phyloP scores from a whole-genome alignment of 2,888 invertebrate genomes.

The Macropis europaea region DNA sequence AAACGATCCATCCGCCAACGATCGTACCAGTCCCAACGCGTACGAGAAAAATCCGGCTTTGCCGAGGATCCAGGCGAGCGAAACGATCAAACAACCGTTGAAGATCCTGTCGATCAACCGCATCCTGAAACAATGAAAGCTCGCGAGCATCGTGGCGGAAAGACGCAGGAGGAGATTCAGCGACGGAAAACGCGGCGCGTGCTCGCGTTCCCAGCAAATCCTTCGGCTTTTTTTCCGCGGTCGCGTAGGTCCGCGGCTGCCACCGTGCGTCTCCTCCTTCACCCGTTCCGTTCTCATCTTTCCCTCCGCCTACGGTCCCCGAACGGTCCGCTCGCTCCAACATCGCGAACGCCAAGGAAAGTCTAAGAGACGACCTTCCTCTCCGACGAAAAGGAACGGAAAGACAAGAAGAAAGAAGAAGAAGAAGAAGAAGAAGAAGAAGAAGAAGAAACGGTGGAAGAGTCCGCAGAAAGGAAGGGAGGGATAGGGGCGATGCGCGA shows the following conservation, averaged over 20 bases:
- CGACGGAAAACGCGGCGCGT: neutral
- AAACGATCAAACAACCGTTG: slow-evolving; percentile 47
- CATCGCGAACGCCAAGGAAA: too few species aligned
- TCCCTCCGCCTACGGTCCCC: too few species aligned
- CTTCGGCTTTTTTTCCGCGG: too few species aligned
- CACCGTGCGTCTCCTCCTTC: too few species aligned
- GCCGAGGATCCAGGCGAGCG: slow-evolving; percentile 48
- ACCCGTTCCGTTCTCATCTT: too few species aligned
- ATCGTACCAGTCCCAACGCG: neutral
- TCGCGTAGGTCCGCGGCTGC: too few species aligned
- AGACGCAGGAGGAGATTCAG: neutral
- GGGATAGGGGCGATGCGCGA: neutral
- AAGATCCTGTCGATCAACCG: slow-evolving; percentile 68
- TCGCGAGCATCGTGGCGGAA: neutral
- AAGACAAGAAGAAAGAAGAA: neutral
- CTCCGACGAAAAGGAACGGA: neutral
- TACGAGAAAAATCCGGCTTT: neutral
- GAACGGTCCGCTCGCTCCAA: too few species aligned
- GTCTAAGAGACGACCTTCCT: too few species aligned
- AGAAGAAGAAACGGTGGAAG: neutral
- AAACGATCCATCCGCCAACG: neutral
- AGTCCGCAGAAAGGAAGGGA: too few species aligned
- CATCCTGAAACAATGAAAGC: slow-evolving; percentile 71
- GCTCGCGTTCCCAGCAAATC: too few species aligned
- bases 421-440: neutral